These are phyloP conservation scores for Pangasius mekongensis DNA, from an alignment of 2,797 vertebrate genomes.

Conservation along the genomic window DNA sequence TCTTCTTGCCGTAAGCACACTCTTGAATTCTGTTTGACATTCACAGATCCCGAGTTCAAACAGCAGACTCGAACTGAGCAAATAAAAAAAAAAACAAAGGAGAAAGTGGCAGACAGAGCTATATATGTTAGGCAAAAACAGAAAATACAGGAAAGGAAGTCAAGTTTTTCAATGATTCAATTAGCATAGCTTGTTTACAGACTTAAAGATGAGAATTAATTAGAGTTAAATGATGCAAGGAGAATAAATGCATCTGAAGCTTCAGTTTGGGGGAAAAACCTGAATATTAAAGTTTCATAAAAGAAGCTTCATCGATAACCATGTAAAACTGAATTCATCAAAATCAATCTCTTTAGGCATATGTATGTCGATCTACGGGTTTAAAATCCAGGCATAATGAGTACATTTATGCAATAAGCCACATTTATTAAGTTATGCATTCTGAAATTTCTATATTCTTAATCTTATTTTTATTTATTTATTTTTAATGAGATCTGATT, in stretches of 20 bases:
- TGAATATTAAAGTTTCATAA: background rate
- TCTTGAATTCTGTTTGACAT: conserved; percentile 17
- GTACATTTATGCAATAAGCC: background rate
- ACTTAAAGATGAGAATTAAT: background rate
- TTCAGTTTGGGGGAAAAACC: background rate
- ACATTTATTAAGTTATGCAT: background rate
- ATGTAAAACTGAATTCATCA: background rate
- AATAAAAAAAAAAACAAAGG: too few relatives aligned
- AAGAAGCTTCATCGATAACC: background rate
- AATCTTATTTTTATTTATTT: too few relatives aligned
- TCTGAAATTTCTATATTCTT: too few relatives aligned
- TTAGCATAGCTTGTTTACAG: background rate
- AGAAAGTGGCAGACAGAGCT: background rate
- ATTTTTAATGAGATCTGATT: too few relatives aligned
- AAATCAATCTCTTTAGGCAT: too few relatives aligned
- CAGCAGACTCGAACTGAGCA: background rate
- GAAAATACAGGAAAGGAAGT: background rate
- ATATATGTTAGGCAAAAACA: background rate
- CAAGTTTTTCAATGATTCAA: background rate
- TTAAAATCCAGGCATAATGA: background rate
- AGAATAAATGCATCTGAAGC: background rate
- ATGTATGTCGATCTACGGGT: background rate
- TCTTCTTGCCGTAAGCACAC: background rate
- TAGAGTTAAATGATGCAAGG: background rate
- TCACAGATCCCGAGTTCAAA: background rate